Evolutionary conservation across 2,888 invertebrate genomes (phyloP), one percentile per base, ranked within the genome.

Genomic region (Buathra laborator): DNA sequence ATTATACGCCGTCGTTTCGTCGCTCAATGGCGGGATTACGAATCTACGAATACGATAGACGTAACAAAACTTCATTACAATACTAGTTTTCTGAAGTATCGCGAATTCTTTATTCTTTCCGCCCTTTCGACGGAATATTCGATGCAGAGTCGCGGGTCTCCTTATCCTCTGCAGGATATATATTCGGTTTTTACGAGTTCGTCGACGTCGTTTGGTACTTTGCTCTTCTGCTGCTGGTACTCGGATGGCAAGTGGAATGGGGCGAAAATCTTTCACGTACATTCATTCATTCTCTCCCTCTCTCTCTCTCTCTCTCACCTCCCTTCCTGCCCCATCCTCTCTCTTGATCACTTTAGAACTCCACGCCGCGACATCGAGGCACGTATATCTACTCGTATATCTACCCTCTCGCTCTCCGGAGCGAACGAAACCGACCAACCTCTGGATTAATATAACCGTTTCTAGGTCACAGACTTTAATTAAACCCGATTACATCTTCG

Each of bases 381-480:
- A 46, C 56, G 53, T 53, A 64, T 66, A 48, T 37, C 46, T 9
- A 48, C 53, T 16, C 29, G 5, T 66, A 19, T 51, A 43, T 12
- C 48, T 19, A 5, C 24, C 19, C 76, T n/a, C 16, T 77, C 67
- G n/a, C 64, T 53, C 62, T 62, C 12, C 75, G 59, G n/a, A 9
- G n/a, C 59, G 19, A 59, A 72, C 72, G 46, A 46, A 29, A 62
- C 46, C 74, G 19, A 46, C 24, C 62, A 77, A 76, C 70, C 86
- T 86, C 77, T 86, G 88, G 86, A 89, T 90, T 90, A 89, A 90
- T 90, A 89, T 89, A 89, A 89, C 89, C 87, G 88, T 88, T 90
- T 90, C 90, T 90, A 86, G 90, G 89, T 89, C 89, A 88, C 86
- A 88, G 86, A 89, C 89, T 90, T 90, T 90, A 90, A 90, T 90